Conservation (phyloP, 1,140 invertebrate genomes). For the Bombus pyrosoma region DNA sequence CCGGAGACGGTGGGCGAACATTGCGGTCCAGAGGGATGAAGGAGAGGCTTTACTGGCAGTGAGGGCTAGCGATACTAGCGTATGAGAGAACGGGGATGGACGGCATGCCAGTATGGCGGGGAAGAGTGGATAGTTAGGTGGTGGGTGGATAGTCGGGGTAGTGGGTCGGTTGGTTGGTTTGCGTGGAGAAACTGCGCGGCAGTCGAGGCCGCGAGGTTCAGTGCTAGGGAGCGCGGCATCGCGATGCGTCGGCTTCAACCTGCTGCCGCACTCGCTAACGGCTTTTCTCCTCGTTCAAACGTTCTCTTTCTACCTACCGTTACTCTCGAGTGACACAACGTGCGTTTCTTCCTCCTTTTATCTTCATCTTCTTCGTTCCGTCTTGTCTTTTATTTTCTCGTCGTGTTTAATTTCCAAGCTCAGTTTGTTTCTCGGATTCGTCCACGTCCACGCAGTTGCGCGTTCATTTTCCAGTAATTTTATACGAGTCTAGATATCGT, state of each 20-base stretch:
- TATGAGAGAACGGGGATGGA: constrained; percentile 55
- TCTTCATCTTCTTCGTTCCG: background rate
- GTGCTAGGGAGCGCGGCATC: constrained; percentile 79
- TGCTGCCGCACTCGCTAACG: constrained; percentile 71
- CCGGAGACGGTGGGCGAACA: constrained; percentile 68
- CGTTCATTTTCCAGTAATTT: background rate
- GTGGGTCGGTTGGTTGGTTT: constrained; percentile 75
- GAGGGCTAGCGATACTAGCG: constrained; percentile 56
- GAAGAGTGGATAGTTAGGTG: constrained; percentile 56
- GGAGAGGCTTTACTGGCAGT: constrained; percentile 54
- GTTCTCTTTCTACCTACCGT: constrained; percentile 39
- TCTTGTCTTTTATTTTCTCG: background rate
- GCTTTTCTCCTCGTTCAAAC: constrained; percentile 58
- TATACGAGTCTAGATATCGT: background rate
- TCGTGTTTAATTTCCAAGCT: too few relatives aligned
- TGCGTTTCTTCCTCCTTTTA: background rate
- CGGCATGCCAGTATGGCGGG: constrained; percentile 50
- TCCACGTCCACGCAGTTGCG: background rate
- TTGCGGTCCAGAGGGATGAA: constrained; percentile 76
- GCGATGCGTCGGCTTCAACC: constrained; percentile 78
- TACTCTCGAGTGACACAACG: constrained; percentile 22
- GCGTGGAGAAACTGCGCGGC: constrained; percentile 80
- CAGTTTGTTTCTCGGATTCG: background rate
- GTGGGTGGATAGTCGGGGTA: constrained; percentile 71
- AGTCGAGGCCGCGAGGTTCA: constrained; percentile 78